Percentiles rank a stretch among this genome's conserved stretches.
These are phyloP conservation scores for Cyrtonyx montezumae DNA, from an alignment of 2,113 vertebrate genomes.

Conservation along the genomic window DNA sequence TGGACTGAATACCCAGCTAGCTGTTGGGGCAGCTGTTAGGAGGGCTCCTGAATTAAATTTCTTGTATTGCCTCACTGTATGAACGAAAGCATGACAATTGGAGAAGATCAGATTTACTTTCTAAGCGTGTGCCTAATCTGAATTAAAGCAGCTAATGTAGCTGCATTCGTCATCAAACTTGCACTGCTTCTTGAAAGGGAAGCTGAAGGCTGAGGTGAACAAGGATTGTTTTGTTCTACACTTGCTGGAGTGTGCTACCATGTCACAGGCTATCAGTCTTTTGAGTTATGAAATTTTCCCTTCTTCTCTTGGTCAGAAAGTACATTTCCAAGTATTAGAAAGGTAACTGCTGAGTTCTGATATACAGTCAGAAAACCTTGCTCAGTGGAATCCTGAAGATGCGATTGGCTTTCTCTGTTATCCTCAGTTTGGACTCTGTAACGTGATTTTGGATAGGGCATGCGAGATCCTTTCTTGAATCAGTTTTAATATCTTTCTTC, in stretches of 20 bases:
- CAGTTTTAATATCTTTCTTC: too few species aligned
- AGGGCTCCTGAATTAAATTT: neutral
- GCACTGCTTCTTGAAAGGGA: neutral
- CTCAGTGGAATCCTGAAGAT: neutral
- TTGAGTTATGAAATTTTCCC: neutral
- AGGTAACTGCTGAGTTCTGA: neutral
- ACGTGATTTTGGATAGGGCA: too few species aligned
- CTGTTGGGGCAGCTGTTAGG: neutral
- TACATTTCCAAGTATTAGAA: neutral
- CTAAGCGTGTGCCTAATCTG: neutral
- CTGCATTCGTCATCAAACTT: neutral
- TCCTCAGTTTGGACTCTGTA: too few species aligned
- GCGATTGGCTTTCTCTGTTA: neutral
- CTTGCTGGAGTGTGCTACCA: neutral
- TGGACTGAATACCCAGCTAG: neutral
- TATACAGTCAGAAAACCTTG: neutral
- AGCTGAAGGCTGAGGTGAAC: neutral
- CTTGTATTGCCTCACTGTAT: neutral
- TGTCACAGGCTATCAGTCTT: neutral
- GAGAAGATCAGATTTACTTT: neutral
- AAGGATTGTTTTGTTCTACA: neutral
- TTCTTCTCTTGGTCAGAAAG: neutral
- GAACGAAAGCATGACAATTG: neutral
- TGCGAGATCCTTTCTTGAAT: too few species aligned
- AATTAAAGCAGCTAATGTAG: neutral